A percentile compares a stretch with the other conserved stretches of the same genome.
phyloP scores from a whole-genome alignment of 2,113 vertebrate genomes.

The Python bivittatus region DNA sequence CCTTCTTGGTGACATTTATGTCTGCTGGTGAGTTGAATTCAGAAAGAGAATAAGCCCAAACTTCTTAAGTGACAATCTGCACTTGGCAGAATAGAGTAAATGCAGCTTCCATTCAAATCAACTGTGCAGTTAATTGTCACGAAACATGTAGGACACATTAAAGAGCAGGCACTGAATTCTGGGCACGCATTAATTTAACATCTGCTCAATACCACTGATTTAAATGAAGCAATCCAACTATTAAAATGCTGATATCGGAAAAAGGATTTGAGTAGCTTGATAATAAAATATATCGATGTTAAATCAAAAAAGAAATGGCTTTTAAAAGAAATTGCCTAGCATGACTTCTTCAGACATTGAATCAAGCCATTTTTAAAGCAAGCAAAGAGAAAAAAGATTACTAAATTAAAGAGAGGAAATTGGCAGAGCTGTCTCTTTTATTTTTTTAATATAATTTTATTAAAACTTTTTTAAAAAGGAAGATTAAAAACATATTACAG shows the following conservation, averaged over 20 bases:
- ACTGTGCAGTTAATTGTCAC: slow-evolving; percentile 20
- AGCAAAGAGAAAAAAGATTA: neutral
- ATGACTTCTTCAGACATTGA: neutral
- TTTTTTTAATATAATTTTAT: neutral
- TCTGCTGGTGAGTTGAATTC: neutral
- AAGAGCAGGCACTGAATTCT: slow-evolving; percentile 30
- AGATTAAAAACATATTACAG: neutral
- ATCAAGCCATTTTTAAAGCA: neutral
- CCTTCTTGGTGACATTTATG: neutral
- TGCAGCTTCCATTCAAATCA: slow-evolving; percentile 11
- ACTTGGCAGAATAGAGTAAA: slow-evolving; percentile 23
- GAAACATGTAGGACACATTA: slow-evolving; percentile 15
- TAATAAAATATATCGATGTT: neutral
- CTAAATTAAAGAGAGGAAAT: neutral
- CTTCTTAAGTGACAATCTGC: slow-evolving; percentile 16
- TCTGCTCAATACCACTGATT: neutral
- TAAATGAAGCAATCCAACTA: slow-evolving; percentile 12
- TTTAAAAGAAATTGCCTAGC: neutral
- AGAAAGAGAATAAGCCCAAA: neutral
- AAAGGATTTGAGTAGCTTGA: neutral
- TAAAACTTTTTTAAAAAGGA: neutral
- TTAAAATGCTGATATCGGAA: neutral
- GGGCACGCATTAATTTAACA: neutral
- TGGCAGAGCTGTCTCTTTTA: neutral
- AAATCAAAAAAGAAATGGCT: neutral